Conservation (phyloP, 2,888 invertebrate species). For the Lasioglossum figueresi region DNA sequence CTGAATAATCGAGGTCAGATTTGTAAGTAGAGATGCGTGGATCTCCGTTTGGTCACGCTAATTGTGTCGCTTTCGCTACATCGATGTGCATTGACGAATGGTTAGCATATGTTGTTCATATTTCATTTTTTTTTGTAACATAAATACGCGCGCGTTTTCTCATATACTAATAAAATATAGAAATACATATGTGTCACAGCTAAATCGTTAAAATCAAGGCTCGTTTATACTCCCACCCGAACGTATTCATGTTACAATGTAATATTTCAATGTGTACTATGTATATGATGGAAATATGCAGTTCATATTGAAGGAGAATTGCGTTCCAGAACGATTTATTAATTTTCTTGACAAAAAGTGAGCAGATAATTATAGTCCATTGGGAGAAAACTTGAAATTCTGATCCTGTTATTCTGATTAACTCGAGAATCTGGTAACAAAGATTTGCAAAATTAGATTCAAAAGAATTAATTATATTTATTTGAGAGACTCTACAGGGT, state of each 20-base stretch:
- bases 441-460: not conserved
- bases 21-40: not conserved
- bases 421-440: not conserved
- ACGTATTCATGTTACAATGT: too few species aligned
- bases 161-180: not conserved
- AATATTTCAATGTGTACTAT: too few species aligned
- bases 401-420: not conserved
- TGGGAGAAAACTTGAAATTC: not conserved
- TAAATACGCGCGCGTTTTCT: not conserved
- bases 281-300: not conserved
- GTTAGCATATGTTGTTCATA: not conserved
- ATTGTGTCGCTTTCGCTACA: not conserved
- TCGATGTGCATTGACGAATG: not conserved
- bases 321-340: not conserved
- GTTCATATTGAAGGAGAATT: not conserved
- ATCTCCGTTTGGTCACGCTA: not conserved
- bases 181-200: too few species aligned
- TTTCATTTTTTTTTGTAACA: too few species aligned
- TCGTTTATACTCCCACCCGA: too few species aligned
- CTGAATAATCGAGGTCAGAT: not conserved
- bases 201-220: too few species aligned
- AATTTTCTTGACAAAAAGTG: not conserved
- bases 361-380: not conserved
- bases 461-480: not conserved
- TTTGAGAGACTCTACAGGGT: not conserved